Evolutionary conservation across 2,113 vertebrate species (phyloP).

Genomic region (Scopus umbretta): DNA sequence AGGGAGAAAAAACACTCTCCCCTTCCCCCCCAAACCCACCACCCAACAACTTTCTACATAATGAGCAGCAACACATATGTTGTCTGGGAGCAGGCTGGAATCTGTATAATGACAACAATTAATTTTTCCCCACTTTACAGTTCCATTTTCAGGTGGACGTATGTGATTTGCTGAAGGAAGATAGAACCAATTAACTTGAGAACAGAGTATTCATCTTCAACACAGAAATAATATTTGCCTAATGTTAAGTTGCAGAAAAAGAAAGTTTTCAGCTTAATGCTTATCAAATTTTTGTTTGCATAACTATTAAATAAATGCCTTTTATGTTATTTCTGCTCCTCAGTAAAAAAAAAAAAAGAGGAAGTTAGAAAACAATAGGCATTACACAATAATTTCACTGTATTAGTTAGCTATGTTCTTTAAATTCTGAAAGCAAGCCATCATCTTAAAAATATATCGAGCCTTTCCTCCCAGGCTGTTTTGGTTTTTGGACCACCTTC

Average conservation of each 20-base stretch:
- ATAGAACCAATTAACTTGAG: background rate
- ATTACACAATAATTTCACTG: background rate
- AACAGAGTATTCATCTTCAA: background rate
- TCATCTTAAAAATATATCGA: background rate
- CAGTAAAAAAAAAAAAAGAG: background rate
- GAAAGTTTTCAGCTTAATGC: background rate
- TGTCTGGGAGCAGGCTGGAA: background rate
- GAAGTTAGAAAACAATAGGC: background rate
- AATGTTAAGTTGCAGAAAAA: background rate
- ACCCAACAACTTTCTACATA: background rate
- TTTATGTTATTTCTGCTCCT: background rate
- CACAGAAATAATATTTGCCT: background rate
- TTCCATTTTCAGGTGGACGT: background rate
- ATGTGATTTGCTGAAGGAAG: background rate
- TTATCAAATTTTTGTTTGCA: background rate
- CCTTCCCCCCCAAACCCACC: background rate
- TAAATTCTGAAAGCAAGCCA: background rate
- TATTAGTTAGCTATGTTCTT: background rate
- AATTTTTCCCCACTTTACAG: background rate
- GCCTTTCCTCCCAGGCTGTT: background rate
- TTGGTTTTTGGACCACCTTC: background rate
- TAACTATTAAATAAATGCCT: background rate
- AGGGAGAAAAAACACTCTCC: background rate
- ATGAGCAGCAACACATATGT: background rate
- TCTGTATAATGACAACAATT: background rate